Evolutionary conservation across 1,140 invertebrate species (phyloP).

Genomic region (Brachionus plicatilis): DNA sequence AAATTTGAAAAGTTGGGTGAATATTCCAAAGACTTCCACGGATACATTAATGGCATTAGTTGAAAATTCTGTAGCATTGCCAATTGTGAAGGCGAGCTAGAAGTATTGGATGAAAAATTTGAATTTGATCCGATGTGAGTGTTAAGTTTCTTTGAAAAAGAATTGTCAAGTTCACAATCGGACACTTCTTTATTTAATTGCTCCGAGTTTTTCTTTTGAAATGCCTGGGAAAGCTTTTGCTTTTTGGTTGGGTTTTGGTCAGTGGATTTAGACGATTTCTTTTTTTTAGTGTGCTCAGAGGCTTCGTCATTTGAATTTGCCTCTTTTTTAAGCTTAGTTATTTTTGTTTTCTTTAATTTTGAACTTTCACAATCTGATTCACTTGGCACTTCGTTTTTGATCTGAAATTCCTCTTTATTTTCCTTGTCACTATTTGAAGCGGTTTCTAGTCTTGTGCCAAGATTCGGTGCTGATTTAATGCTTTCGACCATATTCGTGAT

Average conservation of each 20-base stretch:
- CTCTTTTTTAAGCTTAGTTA: background rate
- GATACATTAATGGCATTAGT: constrained; percentile 17
- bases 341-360: background rate
- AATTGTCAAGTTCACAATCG: background rate
- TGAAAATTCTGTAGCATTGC: constrained; percentile 6
- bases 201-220: background rate
- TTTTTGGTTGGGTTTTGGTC: background rate
- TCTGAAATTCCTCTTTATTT: background rate
- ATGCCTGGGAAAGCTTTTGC: background rate
- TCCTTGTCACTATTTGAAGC: constrained; percentile 23
- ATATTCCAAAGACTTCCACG: constrained; percentile 2
- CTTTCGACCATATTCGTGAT: constrained; percentile 7
- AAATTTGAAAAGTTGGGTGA: background rate
- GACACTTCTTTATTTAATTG: background rate
- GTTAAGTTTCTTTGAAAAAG: background rate
- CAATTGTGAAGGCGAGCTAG: background rate
- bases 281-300: background rate
- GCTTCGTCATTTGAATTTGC: background rate
- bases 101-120: background rate
- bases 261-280: background rate
- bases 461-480: background rate
- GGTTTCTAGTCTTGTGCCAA: background rate
- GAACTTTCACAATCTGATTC: background rate
- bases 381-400: no score
- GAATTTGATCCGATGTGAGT: background rate